phyloP scores from a whole-genome alignment of 2,888 invertebrate genomes.

The Netelia melanura region DNA sequence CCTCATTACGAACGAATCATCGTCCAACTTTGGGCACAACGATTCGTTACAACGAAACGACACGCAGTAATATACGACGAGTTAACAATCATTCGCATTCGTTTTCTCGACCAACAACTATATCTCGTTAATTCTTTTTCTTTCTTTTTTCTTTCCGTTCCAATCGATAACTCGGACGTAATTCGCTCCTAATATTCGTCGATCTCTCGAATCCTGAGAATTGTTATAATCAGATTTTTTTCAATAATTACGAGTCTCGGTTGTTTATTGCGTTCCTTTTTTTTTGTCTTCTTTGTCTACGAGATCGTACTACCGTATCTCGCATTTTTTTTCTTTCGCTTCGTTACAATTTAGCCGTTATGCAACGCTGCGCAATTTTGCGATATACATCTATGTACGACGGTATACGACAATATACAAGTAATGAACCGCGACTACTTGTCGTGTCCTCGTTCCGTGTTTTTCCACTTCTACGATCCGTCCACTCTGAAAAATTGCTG shows the following conservation, averaged over 20 bases:
- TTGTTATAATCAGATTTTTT: no score
- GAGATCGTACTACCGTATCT: background rate
- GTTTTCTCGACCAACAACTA: no score
- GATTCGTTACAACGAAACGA: no score
- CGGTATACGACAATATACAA: conserved; percentile 14
- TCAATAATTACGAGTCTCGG: background rate
- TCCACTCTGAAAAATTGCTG: background rate
- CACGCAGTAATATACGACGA: no score
- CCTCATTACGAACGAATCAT: background rate
- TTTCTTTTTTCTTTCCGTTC: no score
- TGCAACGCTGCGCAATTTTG: conserved; percentile 12
- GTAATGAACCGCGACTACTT: conserved; percentile 33
- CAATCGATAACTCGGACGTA: no score
- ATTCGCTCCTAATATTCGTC: no score
- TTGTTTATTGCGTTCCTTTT: background rate
- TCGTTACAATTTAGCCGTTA: conserved; percentile 44
- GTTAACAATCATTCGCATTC: no score
- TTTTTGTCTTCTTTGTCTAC: background rate
- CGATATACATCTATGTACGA: background rate
- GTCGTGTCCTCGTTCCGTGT: conserved; percentile 7
- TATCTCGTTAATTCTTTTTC: no score
- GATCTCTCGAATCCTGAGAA: no score
- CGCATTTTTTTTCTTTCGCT: background rate
- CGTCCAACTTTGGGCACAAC: no score
- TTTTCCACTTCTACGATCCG: background rate